Percentiles rank a stretch among this genome's conserved stretches.
These are phyloP conservation scores for Catagonus wagneri DNA, from an alignment of 2,113 vertebrate species.

Conservation along the genomic window DNA sequence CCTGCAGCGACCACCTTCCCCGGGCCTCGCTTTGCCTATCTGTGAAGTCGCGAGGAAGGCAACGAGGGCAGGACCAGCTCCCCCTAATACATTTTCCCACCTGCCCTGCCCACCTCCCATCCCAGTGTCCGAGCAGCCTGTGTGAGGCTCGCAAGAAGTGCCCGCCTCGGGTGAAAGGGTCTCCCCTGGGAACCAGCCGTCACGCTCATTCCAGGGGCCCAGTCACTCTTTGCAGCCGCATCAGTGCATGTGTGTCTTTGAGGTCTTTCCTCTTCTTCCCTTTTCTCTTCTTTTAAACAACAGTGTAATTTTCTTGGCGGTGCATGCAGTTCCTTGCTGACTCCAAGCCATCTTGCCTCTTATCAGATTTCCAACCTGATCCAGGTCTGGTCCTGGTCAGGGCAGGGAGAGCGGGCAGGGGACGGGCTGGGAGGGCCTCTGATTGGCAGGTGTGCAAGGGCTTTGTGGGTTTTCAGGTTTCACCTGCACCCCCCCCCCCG, in stretches of 20 bases:
- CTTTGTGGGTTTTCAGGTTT: not conserved
- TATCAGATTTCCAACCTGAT: conserved; percentile 44
- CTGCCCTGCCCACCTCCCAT: not conserved
- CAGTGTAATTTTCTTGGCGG: conserved; percentile 60
- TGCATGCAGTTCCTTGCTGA: conserved; percentile 42
- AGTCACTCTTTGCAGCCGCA: not conserved
- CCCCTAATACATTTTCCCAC: not conserved
- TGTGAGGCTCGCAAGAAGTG: not conserved
- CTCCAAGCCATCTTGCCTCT: conserved; percentile 7
- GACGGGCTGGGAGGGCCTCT: not conserved
- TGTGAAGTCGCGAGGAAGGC: not conserved
- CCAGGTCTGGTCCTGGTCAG: conserved; percentile 40
- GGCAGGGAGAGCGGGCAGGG: not conserved
- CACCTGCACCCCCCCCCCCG: not conserved
- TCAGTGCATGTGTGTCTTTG: not conserved
- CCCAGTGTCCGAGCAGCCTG: not conserved
- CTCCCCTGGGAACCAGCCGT: fast-evolving
- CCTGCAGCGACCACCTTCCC: not conserved
- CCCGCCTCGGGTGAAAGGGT: no score
- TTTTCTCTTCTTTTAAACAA: not conserved
- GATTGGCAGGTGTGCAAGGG: not conserved
- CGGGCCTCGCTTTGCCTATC: not conserved
- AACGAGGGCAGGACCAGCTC: not conserved
- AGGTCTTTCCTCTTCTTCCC: not conserved
- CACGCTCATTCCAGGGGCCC: not conserved